Evolutionary conservation across 2,888 invertebrate genomes (phyloP).

Genomic region (Standfussiana lucernea): DNA sequence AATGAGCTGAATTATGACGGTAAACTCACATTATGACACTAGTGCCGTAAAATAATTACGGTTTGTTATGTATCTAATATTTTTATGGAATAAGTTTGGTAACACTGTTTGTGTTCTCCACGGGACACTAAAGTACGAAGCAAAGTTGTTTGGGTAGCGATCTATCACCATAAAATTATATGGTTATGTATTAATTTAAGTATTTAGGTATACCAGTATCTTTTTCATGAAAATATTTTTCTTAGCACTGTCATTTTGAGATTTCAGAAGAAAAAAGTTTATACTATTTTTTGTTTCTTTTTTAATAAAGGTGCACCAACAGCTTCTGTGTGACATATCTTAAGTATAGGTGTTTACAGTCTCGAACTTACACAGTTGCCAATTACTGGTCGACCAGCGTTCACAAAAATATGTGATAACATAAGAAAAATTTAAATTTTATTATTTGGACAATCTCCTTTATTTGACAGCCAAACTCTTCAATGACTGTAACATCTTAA

Average conservation of each 20-base stretch:
- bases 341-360: too few species aligned
- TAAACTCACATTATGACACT: neutral
- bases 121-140: constrained; percentile 2
- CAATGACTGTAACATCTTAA: neutral
- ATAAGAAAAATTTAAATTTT: too few species aligned
- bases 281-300: too few species aligned
- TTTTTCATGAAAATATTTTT: neutral
- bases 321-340: too few species aligned
- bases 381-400: too few species aligned
- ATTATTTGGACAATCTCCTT: neutral
- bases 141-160: neutral
- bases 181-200: too few species aligned
- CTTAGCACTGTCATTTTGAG: neutral
- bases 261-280: neutral
- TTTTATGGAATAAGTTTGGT: constrained; percentile 5
- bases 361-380: too few species aligned
- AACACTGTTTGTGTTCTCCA: neutral
- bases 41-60: constrained; percentile 10
- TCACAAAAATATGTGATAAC: too few species aligned
- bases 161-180: neutral
- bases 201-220: neutral
- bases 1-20: constrained; percentile 19
- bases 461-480: neutral
- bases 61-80: neutral
- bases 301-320: too few species aligned